These are phyloP conservation scores for Scylla paramamosain DNA, from an alignment of 1,140 invertebrate species.

Conservation along the genomic window DNA sequence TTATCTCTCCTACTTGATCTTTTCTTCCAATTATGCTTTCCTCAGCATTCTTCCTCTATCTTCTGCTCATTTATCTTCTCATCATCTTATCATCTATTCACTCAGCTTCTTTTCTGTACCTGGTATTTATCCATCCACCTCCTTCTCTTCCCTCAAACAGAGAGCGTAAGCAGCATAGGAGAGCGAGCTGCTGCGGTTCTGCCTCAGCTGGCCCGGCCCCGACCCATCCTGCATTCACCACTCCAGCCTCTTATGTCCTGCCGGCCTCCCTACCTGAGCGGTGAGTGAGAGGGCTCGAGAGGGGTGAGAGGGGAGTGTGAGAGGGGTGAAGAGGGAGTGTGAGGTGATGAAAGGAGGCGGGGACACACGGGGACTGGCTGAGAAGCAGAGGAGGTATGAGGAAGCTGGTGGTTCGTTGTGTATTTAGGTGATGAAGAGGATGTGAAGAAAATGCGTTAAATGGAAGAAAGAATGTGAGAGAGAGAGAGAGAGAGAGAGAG, in stretches of 20 bases:
- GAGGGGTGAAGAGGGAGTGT: not conserved
- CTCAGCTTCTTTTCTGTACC: not conserved
- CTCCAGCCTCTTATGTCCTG: constrained; percentile 78
- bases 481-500: not conserved
- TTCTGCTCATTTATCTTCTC: too few relatives aligned
- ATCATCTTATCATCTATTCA: too few relatives aligned
- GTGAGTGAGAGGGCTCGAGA: constrained; percentile 50
- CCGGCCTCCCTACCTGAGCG: constrained; percentile 78
- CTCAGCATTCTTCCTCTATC: not conserved
- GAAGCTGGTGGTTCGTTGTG: too few relatives aligned
- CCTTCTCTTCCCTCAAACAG: not conserved
- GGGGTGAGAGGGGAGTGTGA: not conserved
- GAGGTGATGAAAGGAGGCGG: not conserved
- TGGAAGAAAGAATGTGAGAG: not conserved
- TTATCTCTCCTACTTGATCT: constrained; percentile 24
- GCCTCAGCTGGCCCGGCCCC: constrained; percentile 69
- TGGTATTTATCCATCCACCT: not conserved
- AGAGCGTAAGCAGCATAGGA: constrained; percentile 36
- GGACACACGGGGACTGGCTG: too few relatives aligned
- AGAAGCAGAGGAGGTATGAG: too few relatives aligned
- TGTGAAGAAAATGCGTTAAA: too few relatives aligned
- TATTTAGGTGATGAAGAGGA: too few relatives aligned
- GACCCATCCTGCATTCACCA: constrained; percentile 78
- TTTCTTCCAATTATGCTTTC: too few relatives aligned
- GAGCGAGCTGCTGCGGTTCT: constrained; percentile 29